phyloP scores from a whole-genome alignment of 30 jellyfish, hydroid and myxozoan genomes.

The Hydractinia echinata region DNA sequence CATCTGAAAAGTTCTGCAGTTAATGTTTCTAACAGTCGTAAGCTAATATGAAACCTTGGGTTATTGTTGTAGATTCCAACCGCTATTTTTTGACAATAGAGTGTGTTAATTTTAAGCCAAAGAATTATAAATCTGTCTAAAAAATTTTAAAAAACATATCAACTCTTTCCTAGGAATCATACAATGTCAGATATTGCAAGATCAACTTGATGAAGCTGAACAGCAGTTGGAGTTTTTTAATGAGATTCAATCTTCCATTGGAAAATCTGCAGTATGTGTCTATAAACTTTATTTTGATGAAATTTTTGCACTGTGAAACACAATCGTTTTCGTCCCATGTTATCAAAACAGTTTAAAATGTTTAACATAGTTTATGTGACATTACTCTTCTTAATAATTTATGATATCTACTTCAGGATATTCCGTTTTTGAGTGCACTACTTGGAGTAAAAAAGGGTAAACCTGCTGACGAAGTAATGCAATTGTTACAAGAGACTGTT shows the following conservation, averaged over 20 bases:
- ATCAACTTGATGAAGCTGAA: constrained; percentile 87
- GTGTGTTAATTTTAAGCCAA: no score
- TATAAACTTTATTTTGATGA: neutral
- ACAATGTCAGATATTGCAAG: constrained; percentile 85
- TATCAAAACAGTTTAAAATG: neutral
- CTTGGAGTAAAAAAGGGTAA: constrained; percentile 62
- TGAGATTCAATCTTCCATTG: constrained; percentile 92
- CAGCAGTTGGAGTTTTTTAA: constrained; percentile 90
- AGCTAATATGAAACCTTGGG: no score
- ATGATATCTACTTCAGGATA: constrained; percentile 45
- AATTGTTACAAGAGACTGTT: constrained; percentile 64
- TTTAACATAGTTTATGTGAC: neutral
- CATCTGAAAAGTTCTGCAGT: no score
- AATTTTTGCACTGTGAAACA: neutral
- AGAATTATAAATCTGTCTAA: no score
- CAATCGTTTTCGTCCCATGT: neutral
- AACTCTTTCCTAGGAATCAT: constrained; percentile 56
- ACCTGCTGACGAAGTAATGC: constrained; percentile 77
- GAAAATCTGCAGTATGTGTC: constrained; percentile 76
- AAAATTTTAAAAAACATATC: neutral
- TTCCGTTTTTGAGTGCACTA: constrained; percentile 68
- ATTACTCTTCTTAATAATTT: neutral
- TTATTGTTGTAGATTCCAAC: no score
- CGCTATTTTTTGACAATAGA: no score
- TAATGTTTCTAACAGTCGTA: no score